Percentiles rank a stretch among this genome's conserved stretches.
These are phyloP conservation scores for Aplysia californica DNA, from an alignment of 1,140 invertebrate genomes.

Conservation along the genomic window DNA sequence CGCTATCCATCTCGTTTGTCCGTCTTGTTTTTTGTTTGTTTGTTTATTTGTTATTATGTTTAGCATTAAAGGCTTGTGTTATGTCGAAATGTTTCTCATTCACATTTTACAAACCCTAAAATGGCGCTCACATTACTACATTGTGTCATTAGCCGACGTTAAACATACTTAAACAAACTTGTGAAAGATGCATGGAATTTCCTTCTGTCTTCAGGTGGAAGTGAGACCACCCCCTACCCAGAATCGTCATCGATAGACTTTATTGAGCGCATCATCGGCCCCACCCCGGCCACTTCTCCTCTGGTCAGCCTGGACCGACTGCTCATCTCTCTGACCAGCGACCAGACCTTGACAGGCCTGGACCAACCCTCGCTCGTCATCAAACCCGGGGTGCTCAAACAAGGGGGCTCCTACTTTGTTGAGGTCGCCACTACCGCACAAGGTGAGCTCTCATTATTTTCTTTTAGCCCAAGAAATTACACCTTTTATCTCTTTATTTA, in stretches of 20 bases:
- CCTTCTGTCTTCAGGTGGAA: no score
- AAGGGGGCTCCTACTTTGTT: conserved; percentile 37
- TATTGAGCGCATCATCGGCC: neutral
- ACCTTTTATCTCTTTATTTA: no score
- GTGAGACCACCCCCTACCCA: neutral
- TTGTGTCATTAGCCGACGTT: neutral
- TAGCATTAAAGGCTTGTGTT: no score
- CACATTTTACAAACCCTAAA: neutral
- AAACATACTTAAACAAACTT: neutral
- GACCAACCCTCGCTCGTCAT: conserved; percentile 36
- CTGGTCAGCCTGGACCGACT: conserved; percentile 12
- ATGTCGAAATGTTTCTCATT: no score
- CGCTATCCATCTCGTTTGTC: no score
- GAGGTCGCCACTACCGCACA: conserved; percentile 23
- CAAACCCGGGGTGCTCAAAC: conserved; percentile 35
- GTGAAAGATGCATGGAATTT: no score
- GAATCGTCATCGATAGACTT: neutral
- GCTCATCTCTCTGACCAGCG: conserved; percentile 4
- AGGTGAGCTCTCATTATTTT: conserved; percentile 13
- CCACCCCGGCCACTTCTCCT: neutral
- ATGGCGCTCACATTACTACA: no score
- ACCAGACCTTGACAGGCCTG: conserved; percentile 31
- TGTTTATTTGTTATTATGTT: no score
- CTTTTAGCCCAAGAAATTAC: no score
- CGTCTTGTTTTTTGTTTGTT: no score